Conservation (phyloP, 2,113 vertebrate species). For the Redunca redunca region DNA sequence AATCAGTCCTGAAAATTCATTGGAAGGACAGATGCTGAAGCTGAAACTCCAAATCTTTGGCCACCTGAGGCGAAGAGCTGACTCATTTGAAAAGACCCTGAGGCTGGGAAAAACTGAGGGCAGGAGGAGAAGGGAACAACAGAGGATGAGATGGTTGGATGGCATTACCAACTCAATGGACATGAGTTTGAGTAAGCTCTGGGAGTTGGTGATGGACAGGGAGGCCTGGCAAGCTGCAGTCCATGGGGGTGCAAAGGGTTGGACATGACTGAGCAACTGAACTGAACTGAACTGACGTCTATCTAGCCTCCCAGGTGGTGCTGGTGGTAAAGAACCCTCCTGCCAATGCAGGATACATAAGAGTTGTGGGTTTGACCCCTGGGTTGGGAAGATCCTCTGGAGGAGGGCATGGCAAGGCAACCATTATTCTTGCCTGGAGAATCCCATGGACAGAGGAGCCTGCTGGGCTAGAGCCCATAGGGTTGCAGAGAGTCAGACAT, state of each 20-base stretch:
- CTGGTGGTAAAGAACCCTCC: not conserved
- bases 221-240: not conserved
- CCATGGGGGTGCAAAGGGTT: not conserved
- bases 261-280: not conserved
- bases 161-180: not conserved
- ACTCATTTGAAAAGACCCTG: not conserved
- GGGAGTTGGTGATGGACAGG: not conserved
- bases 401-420: not conserved
- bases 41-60: not conserved
- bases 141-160: not conserved
- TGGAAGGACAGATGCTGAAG: not conserved
- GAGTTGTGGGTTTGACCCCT: not conserved
- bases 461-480: not conserved
- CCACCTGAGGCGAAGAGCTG: not conserved
- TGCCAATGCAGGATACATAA: not conserved
- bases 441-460: not conserved
- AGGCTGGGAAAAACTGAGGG: not conserved
- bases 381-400: not conserved
- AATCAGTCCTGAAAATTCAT: not conserved
- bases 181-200: not conserved
- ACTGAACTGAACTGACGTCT: not conserved
- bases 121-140: not conserved
- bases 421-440: not conserved
- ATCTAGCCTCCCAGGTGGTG: accelerated
- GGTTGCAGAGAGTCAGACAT: not conserved